phyloP scores from a whole-genome alignment of 2,113 vertebrate genomes.

The Oreochromis niloticus region DNA sequence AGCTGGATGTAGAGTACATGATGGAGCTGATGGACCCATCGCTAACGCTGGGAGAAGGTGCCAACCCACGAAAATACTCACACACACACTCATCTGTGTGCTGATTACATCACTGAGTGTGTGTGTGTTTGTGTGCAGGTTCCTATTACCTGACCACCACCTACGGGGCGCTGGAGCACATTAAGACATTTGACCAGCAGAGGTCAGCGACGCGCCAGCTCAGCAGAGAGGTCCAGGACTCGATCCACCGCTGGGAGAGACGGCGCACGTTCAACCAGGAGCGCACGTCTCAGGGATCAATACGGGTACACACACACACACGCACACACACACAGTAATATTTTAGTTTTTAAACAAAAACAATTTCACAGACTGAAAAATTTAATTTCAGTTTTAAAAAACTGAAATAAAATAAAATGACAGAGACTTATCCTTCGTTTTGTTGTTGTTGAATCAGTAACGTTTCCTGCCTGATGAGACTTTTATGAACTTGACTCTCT shows the following conservation, averaged over 20 bases:
- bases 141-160: slow-evolving; percentile 97
- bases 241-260: slow-evolving; percentile 94
- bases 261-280: slow-evolving; percentile 90
- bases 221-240: slow-evolving; percentile 92
- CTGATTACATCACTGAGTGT: not conserved
- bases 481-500: not conserved
- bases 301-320: slow-evolving; percentile 75
- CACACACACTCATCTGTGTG: not conserved
- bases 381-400: not conserved
- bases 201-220: slow-evolving; percentile 83
- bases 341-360: not conserved
- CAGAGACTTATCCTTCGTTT: not conserved
- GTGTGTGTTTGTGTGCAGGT: slow-evolving; percentile 65
- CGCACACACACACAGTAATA: not conserved
- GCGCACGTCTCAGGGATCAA: slow-evolving; percentile 74
- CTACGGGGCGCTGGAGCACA: slow-evolving; percentile 91
- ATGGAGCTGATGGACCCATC: slow-evolving; percentile 98
- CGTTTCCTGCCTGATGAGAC: not conserved
- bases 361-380: not conserved
- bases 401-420: not conserved
- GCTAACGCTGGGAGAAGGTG: slow-evolving; percentile 92
- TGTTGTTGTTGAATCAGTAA: not conserved
- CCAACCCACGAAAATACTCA: not conserved
- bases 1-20: slow-evolving; percentile 94
- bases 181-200: slow-evolving; percentile 92